Conservation (phyloP, 2,113 vertebrate genomes). For the Mesembrinibis cayennensis region DNA sequence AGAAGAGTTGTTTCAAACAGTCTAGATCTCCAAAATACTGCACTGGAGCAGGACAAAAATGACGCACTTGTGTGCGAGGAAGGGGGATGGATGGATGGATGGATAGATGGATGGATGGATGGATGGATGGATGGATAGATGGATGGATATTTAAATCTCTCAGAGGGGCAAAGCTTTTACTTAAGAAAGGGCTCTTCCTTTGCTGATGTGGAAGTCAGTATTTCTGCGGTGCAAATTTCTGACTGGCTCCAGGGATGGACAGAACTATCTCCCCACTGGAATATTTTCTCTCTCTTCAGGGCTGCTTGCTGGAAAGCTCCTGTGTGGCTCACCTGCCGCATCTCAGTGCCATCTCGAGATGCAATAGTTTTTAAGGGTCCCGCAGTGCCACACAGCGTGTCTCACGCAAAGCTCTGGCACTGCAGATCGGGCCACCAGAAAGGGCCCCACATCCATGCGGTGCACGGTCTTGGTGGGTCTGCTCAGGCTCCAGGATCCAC, state of each 20-base stretch:
- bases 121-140: neutral
- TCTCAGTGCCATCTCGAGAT: too few species aligned
- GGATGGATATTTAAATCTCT: neutral
- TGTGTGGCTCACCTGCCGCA: neutral
- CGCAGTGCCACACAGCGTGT: fast-evolving
- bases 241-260: neutral
- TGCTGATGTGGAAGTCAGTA: neutral
- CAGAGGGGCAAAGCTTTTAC: neutral
- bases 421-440: fast-evolving
- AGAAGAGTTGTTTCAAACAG: neutral
- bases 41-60: neutral
- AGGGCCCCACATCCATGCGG: fast-evolving
- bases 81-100: neutral
- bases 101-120: neutral
- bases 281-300: neutral
- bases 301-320: neutral
- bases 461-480: neutral
- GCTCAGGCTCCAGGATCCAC: neutral
- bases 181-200: neutral
- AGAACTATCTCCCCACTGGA: neutral
- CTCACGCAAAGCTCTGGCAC: neutral
- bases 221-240: neutral
- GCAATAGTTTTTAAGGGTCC: neutral
- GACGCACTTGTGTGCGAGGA: neutral
- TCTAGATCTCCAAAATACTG: neutral